Base-by-base conservation (phyloP, 2,113 vertebrate genomes). In the Prionailurus bengalensis region DNA sequence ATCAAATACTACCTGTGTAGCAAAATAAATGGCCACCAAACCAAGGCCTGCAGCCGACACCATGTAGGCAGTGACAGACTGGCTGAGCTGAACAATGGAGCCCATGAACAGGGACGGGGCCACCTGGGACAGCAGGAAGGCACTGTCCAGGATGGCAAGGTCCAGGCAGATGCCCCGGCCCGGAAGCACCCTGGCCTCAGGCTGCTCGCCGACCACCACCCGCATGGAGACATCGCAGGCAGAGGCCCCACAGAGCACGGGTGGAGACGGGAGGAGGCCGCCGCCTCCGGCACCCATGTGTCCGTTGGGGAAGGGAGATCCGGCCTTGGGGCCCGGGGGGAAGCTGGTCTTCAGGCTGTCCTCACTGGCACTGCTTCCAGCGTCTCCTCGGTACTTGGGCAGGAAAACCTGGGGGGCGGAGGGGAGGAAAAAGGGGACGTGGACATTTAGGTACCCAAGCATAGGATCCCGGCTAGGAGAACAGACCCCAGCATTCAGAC, bases 111-210 rank as follows among this genome's bases (percentile, higher is more conserved):
- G 99, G 6, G 99, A 99, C 0, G 99, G 99, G 61, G 99, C 97
- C 23, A 99, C 99, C 98, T 99, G 99, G 27, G 99, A 99, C 82
- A 99, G 99, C 29, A 99, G 98, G 97, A 99, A 99, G 12, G 99
- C 99, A 63, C 99, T 99, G 98, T 99, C 99, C 98, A 99, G 96
- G 96, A 99, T 98, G 84, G 99, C 99, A 4, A 99, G 98, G 98
- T 99, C 99, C 97, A 99, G 96, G 98, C 99, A 99, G 97, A 99
- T 99, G 42, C 99, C 99, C 9, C 99, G 98, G 84, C 97, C 98
- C 0, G 98, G 71, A 4, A 96, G 31, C 0, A 88, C 78, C 13
- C 87, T 91, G 0, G 96, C 39, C 53, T 99, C 99, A 0, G 91
- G 21, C 0, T 96, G 13, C 31, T 99, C 98, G 0, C 97, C 99